Percentiles rank a stretch among this genome's conserved stretches.
Conservation (phyloP, 2,113 vertebrate species). For the Toxotes chatareus region DNA sequence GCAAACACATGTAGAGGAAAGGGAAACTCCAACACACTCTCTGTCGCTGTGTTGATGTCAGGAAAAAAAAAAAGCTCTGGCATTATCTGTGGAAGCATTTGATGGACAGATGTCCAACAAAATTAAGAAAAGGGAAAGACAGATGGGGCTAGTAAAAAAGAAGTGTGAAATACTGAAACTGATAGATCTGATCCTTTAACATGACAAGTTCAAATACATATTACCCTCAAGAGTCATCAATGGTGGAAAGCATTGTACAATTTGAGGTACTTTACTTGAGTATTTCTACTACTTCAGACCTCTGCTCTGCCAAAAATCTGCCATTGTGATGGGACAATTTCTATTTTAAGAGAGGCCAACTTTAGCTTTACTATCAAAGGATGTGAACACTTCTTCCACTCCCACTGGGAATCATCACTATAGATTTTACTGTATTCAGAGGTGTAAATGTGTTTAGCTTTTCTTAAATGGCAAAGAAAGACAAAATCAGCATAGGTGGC, state of each 20-base stretch:
- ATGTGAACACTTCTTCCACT: not conserved
- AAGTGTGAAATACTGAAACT: not conserved
- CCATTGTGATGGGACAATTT: not conserved
- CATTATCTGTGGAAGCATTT: constrained; percentile 10
- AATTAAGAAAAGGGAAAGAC: not conserved
- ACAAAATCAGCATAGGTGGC: not conserved
- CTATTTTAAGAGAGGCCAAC: not conserved
- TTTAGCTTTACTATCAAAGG: too few relatives aligned
- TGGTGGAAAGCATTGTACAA: not conserved
- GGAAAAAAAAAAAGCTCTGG: not conserved
- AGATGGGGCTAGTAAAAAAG: not conserved
- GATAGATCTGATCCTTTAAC: not conserved
- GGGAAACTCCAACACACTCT: constrained; percentile 31
- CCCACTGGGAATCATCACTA: not conserved
- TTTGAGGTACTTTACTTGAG: not conserved
- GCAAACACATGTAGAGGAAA: constrained; percentile 46
- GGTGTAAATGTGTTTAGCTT: not conserved
- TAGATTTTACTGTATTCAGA: not conserved
- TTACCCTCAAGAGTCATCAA: not conserved
- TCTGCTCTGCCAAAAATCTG: not conserved
- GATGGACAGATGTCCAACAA: not conserved
- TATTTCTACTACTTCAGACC: too few relatives aligned
- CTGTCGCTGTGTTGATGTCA: not conserved
- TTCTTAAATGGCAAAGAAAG: not conserved
- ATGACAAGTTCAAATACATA: not conserved